A percentile compares a stretch with the other conserved stretches of the same genome.
Conservation (phyloP, 2,113 vertebrate species). For the Heterocephalus glaber region DNA sequence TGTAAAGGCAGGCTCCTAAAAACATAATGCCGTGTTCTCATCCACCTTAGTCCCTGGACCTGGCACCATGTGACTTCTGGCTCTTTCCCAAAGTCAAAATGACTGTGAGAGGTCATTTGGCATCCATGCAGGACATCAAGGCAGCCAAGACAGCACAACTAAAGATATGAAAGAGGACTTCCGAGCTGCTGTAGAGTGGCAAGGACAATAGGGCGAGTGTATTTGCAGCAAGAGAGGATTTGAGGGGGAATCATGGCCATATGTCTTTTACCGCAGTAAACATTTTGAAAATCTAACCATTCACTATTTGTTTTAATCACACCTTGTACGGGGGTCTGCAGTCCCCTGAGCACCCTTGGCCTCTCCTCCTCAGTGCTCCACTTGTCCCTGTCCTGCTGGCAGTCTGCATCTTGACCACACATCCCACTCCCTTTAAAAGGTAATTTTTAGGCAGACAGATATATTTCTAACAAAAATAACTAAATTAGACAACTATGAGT, state of each 20-base stretch:
- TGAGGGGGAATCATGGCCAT: neutral
- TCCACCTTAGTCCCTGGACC: neutral
- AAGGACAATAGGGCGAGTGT: rapidly evolving
- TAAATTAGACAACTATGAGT: too few relatives aligned
- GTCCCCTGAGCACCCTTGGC: neutral
- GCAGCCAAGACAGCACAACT: too few relatives aligned
- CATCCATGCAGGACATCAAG: neutral
- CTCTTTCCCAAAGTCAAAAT: neutral
- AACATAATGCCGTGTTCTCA: rapidly evolving
- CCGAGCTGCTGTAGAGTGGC: neutral
- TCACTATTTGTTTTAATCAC: neutral
- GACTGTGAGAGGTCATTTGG: neutral
- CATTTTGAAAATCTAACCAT: neutral
- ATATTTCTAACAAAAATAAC: too few relatives aligned
- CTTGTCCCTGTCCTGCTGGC: rapidly evolving
- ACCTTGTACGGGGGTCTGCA: rapidly evolving
- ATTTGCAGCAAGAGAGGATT: neutral
- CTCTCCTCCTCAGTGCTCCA: neutral
- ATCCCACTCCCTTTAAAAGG: too few relatives aligned
- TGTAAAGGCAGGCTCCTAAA: neutral
- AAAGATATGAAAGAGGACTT: neutral
- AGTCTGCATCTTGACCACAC: rapidly evolving
- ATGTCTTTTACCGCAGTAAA: neutral
- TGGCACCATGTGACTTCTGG: neutral
- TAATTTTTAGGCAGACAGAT: too few relatives aligned